Conservation (phyloP, 1,140 invertebrate genomes). For the Drosophila kikkawai region DNA sequence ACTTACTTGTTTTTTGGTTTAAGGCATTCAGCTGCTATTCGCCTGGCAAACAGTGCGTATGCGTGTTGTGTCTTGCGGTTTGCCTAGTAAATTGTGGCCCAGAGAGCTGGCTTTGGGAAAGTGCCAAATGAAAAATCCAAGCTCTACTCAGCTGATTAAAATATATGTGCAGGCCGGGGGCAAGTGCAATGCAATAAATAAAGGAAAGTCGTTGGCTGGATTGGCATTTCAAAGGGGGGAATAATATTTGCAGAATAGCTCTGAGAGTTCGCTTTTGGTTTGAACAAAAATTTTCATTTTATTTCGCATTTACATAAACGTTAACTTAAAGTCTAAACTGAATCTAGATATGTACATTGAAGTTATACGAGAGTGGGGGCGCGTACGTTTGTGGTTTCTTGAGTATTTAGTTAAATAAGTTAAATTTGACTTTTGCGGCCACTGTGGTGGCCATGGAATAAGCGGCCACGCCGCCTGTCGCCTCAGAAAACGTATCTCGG, state of each 20-base stretch:
- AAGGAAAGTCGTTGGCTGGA: background rate
- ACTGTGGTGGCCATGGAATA: conserved; percentile 32
- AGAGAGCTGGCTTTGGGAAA: conserved; percentile 41
- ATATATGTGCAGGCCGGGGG: conserved; percentile 26
- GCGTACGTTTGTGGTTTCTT: conserved; percentile 39
- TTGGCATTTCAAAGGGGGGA: background rate
- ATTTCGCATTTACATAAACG: conserved; percentile 40
- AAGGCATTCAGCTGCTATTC: conserved; percentile 69
- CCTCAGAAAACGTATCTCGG: conserved; percentile 32
- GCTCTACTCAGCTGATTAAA: conserved; percentile 57
- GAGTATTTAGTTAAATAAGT: conserved; percentile 75
- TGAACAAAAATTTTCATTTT: conserved; percentile 25
- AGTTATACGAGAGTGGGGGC: conserved; percentile 34
- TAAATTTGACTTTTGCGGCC: conserved; percentile 71
- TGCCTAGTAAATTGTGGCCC: conserved; percentile 64
- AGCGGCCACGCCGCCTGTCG: conserved; percentile 25
- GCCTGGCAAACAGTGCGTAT: conserved; percentile 79
- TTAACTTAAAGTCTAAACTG: conserved; percentile 59
- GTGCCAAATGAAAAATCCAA: conserved; percentile 41
- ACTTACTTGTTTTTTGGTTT: conserved; percentile 81
- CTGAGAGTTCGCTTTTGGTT: background rate
- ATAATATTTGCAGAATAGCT: background rate
- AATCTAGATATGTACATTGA: conserved; percentile 51
- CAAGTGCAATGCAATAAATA: conserved; percentile 25
- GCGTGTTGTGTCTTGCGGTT: conserved; percentile 66